Base-by-base conservation (phyloP, 2,113 vertebrate genomes). In the Nymphicus hollandicus region DNA sequence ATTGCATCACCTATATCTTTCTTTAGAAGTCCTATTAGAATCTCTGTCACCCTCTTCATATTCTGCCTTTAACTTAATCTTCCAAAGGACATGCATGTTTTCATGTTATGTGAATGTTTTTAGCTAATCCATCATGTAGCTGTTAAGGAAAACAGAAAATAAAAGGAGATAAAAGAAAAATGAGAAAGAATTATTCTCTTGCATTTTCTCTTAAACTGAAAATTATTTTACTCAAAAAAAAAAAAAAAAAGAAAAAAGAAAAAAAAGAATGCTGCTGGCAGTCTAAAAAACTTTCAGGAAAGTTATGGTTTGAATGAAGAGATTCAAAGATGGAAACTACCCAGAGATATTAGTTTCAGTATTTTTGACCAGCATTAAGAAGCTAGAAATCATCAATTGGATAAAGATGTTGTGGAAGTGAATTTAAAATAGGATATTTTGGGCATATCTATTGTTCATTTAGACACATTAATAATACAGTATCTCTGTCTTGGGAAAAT, bases 401-500 rank as follows among this genome's bases (percentile, higher is more conserved):
- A 94, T 88, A 68, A 91, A 73, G 69, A 60, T 46, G 25, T 80
- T 93, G 83, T 55, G 37, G 37, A 87, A 89, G 11, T 46, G 28
- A 91, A 93, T 86, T 43, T 94, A 76, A 91, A 91, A 61, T 25
- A 82, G 60, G 46, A n/a, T 79, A 65, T 88, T 89, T 82, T 69
- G 22, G 43, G 74, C 39, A 39, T 84, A 84, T 77, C 64, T 61
- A 9, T 56, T 58, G 15, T 77, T 49, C 49, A 60, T 92, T 93
- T 86, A 94, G 73, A 61, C 61, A 77, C 44, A 77, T 84, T 91
- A 87, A 82, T 94, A 88, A 92, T 46, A 80, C 7, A 87, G 27
- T 85, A 10, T 88, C n/a, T 58, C 69, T 88, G 46, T 82, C 84
- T 65, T 70, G 43, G 71, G 71, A 86, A 92, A 95, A 74, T 39